Conservation (phyloP, 2,113 vertebrate species). For the Mesoclemmys tuberculata region DNA sequence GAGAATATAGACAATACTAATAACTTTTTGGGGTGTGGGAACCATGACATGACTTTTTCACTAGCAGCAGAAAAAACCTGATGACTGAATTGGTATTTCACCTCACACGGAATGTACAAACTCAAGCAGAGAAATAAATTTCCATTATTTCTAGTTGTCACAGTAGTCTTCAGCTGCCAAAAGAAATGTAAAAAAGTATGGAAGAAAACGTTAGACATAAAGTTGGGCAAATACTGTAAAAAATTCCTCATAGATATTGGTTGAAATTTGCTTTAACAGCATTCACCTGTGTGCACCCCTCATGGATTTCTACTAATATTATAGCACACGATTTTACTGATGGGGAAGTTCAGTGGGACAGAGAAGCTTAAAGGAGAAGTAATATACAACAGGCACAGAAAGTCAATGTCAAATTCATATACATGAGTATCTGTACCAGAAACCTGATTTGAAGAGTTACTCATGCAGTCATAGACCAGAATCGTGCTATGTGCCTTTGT, state of each 20-base stretch:
- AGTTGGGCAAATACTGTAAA: not conserved
- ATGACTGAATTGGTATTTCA: not conserved
- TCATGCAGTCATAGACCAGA: not conserved
- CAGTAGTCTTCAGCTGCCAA: not conserved
- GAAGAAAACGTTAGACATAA: not conserved
- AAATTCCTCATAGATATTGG: not conserved
- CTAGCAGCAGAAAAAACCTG: not conserved
- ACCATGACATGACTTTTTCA: not conserved
- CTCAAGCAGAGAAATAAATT: not conserved
- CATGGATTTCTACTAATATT: not conserved
- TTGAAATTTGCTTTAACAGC: not conserved
- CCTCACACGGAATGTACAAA: not conserved
- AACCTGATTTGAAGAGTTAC: not conserved
- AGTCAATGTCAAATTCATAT: not conserved
- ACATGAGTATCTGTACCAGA: not conserved
- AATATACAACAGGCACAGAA: not conserved
- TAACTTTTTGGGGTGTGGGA: not conserved
- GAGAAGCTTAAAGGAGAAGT: not conserved
- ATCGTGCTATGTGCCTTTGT: not conserved
- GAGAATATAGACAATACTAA: not conserved
- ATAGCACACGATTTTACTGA: not conserved
- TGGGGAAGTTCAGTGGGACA: not conserved
- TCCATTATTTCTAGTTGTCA: not conserved
- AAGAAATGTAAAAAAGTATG: not conserved
- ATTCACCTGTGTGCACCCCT: not conserved